Evolutionary conservation across 2,113 vertebrate species (phyloP), one percentile per base, ranked within the genome.

Genomic region (Bubo bubo): DNA sequence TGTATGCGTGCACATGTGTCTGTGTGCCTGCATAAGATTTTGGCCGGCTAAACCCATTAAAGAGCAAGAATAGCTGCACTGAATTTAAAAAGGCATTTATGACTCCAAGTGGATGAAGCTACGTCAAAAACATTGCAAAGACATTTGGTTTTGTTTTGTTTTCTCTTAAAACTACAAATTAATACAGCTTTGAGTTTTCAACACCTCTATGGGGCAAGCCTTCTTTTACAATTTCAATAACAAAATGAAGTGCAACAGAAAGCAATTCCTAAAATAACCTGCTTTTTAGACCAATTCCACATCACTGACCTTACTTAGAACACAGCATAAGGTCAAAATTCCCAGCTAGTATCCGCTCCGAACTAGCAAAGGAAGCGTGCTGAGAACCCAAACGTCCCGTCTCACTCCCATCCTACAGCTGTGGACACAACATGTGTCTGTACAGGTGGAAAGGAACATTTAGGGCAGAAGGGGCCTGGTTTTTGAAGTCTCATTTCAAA

Each of bases 101-200:
- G 96, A 90, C 91, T 95, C 94, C 84, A 95, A 97, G 94, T 82
- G 92, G 96, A 91, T 23, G 2, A 70, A 91, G 91, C 88, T 96
- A 90, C 89, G 89, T 95, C 96, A 96, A 90, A 97, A 95, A 72
- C 95, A 82, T 53, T 90, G 87, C 87, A 60, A 75, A 93, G 90
- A 90, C 96, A 97, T 97, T 97, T 97, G 96, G 93, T 95, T 95
- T 96, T 81, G 93, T 87, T 97, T 97, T 96, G 92, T 95, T 97
- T 97, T 87, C 95, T 95, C 92, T 96, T 96, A 93, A 95, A 97
- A 96, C 90, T 97, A 97, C 96, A 97, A 94, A 97, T 97, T 94
- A 95, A 95, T 95, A 64, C 58, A 90, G 93, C 93, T 94, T 88
- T 64, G 86, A 81, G 94, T 96, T 97, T 97, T 97, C 94, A 97